Percentiles rank a stretch among this genome's conserved stretches.
Evolutionary conservation across 2,888 invertebrate genomes (phyloP).

Genomic region (Eilema depressum): DNA sequence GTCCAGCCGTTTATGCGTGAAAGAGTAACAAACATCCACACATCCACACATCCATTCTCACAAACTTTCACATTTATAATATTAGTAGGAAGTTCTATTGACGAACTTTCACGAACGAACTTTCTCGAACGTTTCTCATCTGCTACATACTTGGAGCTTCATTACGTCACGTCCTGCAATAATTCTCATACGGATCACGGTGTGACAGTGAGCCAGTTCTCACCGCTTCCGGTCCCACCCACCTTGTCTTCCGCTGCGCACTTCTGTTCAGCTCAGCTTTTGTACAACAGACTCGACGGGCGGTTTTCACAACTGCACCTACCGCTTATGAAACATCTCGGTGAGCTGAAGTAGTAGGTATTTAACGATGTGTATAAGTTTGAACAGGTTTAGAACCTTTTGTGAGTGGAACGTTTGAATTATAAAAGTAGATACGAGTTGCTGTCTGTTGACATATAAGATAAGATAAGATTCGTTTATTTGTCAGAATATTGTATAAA

Average conservation of each 20-base stretch:
- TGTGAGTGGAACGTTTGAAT: neutral
- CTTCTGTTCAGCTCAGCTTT: slow-evolving; percentile 17
- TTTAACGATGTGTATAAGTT: neutral
- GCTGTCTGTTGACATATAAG: neutral
- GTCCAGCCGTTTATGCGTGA: too few relatives aligned
- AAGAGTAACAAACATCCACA: too few relatives aligned
- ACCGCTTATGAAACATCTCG: slow-evolving; percentile 6
- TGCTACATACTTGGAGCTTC: too few relatives aligned
- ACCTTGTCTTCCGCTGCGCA: slow-evolving; percentile 48
- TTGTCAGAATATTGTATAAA: too few relatives aligned
- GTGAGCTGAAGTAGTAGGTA: neutral
- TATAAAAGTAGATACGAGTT: neutral
- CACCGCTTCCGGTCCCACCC: slow-evolving; percentile 44
- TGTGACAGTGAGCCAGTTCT: slow-evolving; percentile 32
- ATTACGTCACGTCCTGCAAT: too few relatives aligned
- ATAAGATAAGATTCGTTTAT: too few relatives aligned
- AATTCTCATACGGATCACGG: slow-evolving; percentile 20
- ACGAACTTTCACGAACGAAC: too few relatives aligned
- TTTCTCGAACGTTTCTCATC: too few relatives aligned
- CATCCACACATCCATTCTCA: too few relatives aligned
- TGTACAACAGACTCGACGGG: neutral
- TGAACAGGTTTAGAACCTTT: neutral
- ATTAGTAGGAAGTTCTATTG: too few relatives aligned
- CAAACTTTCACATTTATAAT: too few relatives aligned
- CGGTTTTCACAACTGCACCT: slow-evolving; percentile 7